Conservation (phyloP, 2,113 vertebrate genomes). For the Vulpes lagopus region DNA sequence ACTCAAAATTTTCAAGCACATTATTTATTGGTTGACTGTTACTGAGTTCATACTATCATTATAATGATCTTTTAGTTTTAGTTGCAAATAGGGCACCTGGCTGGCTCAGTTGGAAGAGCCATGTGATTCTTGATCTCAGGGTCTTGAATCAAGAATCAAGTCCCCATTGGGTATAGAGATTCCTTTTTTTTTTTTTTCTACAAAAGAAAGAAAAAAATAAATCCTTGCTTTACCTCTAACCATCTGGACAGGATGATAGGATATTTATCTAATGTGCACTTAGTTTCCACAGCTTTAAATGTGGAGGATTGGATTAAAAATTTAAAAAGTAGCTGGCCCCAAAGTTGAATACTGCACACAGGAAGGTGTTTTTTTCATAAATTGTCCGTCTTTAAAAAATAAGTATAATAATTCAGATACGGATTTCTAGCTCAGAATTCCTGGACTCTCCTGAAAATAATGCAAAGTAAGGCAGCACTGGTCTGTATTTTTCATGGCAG, state of each 20-base stretch:
- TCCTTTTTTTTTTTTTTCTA: neutral
- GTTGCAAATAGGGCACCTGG: neutral
- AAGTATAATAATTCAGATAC: neutral
- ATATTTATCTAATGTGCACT: neutral
- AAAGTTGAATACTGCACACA: neutral
- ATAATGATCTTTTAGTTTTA: conserved; percentile 8
- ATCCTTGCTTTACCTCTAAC: neutral
- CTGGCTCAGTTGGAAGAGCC: neutral
- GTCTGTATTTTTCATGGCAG: neutral
- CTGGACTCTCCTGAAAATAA: neutral
- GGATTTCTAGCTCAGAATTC: neutral
- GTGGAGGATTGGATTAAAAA: neutral
- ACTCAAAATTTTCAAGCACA: conserved; percentile 23
- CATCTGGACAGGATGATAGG: neutral
- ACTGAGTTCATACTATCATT: neutral
- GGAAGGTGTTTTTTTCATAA: neutral
- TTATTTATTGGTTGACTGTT: conserved; percentile 7
- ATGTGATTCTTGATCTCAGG: neutral
- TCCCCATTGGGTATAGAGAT: neutral
- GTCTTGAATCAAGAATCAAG: neutral
- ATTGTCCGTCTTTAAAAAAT: neutral
- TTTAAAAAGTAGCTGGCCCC: neutral
- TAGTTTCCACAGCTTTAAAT: neutral
- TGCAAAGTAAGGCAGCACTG: neutral
- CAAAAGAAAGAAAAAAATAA: neutral